phyloP scores from a whole-genome alignment of 2,113 vertebrate genomes.

The Hydrolagus affinis region DNA sequence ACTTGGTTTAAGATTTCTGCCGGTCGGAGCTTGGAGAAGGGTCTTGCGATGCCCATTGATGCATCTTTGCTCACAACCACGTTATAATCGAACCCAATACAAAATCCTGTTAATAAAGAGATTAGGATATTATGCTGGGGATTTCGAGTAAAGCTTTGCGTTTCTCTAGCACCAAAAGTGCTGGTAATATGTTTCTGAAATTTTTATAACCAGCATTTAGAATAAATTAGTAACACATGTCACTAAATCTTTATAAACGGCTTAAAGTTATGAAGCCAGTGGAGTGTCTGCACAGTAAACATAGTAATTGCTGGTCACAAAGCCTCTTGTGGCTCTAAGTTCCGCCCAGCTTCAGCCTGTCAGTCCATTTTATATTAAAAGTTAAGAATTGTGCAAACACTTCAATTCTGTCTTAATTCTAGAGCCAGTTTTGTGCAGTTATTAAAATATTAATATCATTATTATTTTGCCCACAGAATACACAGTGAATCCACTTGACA shows the following conservation, averaged over 20 bases:
- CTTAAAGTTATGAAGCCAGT: not conserved
- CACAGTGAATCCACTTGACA: no score
- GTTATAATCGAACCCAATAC: not conserved
- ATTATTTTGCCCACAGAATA: no score
- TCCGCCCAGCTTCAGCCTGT: no score
- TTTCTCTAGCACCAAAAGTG: slow-evolving; percentile 5
- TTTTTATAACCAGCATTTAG: slow-evolving; percentile 21
- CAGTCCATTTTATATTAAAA: no score
- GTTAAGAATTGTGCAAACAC: no score
- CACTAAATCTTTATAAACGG: slow-evolving; percentile 3
- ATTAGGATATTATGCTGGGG: not conserved
- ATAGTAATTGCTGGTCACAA: no score
- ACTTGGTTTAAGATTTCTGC: not conserved
- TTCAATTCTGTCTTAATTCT: no score
- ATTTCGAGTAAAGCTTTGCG: not conserved
- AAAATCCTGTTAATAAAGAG: not conserved
- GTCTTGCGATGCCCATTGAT: not conserved
- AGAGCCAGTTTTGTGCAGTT: no score
- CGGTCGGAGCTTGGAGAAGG: not conserved
- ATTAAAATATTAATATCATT: no score
- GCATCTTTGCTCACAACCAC: not conserved
- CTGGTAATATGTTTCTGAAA: slow-evolving; percentile 15
- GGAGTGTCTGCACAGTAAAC: no score
- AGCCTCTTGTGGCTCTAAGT: no score
- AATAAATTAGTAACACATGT: slow-evolving; percentile 21